Evolutionary conservation across 2,797 vertebrate genomes (phyloP).

Genomic region (Micrastur ruficollis): DNA sequence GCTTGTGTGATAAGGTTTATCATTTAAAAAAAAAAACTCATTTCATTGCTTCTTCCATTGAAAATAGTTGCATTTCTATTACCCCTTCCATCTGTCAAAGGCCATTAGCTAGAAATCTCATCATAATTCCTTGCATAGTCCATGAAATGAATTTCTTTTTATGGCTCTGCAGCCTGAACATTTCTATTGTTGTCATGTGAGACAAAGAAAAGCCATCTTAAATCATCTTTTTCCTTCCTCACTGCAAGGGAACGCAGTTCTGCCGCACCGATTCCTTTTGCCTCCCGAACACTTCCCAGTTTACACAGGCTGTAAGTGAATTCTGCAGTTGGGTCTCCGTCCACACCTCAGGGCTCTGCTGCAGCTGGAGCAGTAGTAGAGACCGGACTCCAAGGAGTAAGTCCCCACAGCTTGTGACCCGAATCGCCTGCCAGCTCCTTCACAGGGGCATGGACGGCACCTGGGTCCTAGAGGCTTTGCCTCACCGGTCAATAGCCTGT

Average conservation of each 20-base stretch:
- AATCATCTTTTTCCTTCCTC: not conserved
- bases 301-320: rapidly evolving
- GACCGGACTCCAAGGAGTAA: not conserved
- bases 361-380: not conserved
- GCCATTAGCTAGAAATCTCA: not conserved
- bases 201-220: not conserved
- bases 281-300: not conserved
- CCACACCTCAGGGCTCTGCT: not conserved
- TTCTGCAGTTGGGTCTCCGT: not conserved
- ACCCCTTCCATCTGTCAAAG: not conserved
- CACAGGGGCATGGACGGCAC: too few species aligned
- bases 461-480: not conserved
- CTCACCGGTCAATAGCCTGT: not conserved
- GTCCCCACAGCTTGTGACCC: too few species aligned
- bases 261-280: not conserved
- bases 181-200: not conserved
- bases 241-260: rapidly evolving
- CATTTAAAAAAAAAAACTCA: not conserved
- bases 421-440: too few species aligned
- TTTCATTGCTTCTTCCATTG: not conserved
- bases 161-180: not conserved
- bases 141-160: not conserved
- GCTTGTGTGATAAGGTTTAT: not conserved
- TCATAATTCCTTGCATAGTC: not conserved
- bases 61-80: not conserved